Base-by-base conservation (phyloP, 2,888 invertebrate species). In the Mermis nigrescens region DNA sequence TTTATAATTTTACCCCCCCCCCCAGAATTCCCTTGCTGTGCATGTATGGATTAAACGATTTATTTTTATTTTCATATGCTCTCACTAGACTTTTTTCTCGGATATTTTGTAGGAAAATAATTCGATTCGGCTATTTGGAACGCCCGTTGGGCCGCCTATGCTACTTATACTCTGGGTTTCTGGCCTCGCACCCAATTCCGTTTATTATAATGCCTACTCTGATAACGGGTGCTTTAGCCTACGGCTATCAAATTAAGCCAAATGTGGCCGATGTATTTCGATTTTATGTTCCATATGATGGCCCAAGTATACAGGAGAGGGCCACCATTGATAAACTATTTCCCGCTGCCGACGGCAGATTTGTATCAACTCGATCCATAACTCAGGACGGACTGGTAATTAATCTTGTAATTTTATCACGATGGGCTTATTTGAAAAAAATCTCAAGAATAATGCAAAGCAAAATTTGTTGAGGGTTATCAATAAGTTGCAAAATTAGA, bases 321-420 rank as follows among this genome's bases (percentile, higher is more conserved):
- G 26, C 27, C 2, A 27, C 58, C 27, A 58, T 60, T 24, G 26
- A 31, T 24, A 22, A 24, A 2, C 57, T 28, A 22, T 60, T 61
- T 31, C 57, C 57, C 2, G 15, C n/a, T 4, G n/a, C 31, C 12
- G 57, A 60, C 28, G 57, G 57, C 27, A 31, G 22, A 26, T 60
- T 46, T 32, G 26, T 22, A 22, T 57, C 60, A 2, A 22, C 24
- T 4, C 48, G 29, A 29, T 22, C 52, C 24, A 29, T 52, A 4
- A 7, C 12, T 12, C 7, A 29, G 15, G 31, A 53, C 12, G 31
- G 54, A 3, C n/a, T n/a, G n/a, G n/a, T n/a, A n/a, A n/a, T n/a
- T n/a, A n/a, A n/a, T n/a, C n/a, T n/a, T n/a, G n/a, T n/a, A n/a
- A n/a, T n/a, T n/a, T n/a, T n/a, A n/a, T n/a, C n/a, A n/a, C n/a